phyloP scores from a whole-genome alignment of 2,113 vertebrate species.

The Mystacornis crossleyi region DNA sequence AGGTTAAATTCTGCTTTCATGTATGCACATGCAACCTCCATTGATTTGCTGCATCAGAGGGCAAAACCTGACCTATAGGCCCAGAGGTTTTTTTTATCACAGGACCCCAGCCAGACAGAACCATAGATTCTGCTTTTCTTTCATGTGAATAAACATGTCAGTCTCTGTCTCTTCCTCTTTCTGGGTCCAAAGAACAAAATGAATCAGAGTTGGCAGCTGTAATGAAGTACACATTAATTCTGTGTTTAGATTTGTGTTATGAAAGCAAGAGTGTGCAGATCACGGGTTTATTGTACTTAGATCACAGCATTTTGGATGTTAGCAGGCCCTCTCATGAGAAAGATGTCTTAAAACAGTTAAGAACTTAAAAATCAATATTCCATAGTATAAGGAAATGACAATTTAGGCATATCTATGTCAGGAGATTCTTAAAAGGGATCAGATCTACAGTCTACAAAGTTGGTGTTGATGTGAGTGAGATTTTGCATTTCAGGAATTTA shows the following conservation, averaged over 20 bases:
- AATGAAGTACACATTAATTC: conserved; percentile 17
- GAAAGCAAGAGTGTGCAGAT: conserved; percentile 2
- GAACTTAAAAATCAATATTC: conserved; percentile 26
- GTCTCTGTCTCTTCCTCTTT: background rate
- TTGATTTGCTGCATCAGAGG: background rate
- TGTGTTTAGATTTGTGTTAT: conserved; percentile 12
- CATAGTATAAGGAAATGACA: background rate
- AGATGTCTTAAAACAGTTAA: background rate
- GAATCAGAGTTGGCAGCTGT: conserved; percentile 16
- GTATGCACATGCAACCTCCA: background rate
- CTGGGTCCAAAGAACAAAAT: conserved; percentile 27
- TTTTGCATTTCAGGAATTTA: conserved; percentile 22
- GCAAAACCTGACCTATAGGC: background rate
- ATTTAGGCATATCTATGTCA: conserved; percentile 17
- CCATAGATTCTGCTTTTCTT: background rate
- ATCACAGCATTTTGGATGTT: background rate
- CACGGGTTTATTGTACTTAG: background rate
- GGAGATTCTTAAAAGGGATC: conserved; percentile 27
- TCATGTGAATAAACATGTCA: conserved; percentile 4
- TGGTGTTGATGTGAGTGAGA: conserved; percentile 39
- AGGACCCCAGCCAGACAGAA: background rate
- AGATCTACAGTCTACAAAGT: background rate
- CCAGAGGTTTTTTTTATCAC: background rate
- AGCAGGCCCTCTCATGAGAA: background rate
- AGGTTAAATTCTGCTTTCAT: background rate